These are phyloP conservation scores for Onychostruthus taczanowskii DNA, from an alignment of 2,113 vertebrate species.

Conservation along the genomic window DNA sequence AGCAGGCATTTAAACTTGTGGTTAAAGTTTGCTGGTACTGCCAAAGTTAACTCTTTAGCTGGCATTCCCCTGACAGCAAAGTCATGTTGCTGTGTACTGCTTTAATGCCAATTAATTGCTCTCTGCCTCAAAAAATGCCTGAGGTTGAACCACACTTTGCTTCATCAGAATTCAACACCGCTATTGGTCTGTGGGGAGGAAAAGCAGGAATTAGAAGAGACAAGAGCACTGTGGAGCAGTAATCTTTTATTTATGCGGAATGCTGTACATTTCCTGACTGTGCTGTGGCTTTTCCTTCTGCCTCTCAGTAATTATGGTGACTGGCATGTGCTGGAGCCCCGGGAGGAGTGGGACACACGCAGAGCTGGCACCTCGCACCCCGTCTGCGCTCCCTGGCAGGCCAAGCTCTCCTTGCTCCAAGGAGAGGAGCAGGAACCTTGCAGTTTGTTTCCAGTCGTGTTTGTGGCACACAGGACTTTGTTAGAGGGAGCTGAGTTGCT, in stretches of 20 bases:
- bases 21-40: neutral
- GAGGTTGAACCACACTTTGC: conserved; percentile 39
- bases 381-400: neutral
- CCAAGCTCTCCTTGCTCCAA: neutral
- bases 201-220: conserved; percentile 52
- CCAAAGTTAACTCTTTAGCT: neutral
- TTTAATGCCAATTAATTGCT: conserved; percentile 43
- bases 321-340: conserved; percentile 26
- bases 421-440: neutral
- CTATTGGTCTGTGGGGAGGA: conserved; percentile 32
- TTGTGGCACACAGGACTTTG: neutral
- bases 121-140: conserved; percentile 45
- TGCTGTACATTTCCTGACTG: conserved; percentile 38
- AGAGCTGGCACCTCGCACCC: neutral
- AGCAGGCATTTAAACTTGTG: neutral
- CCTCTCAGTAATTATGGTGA: conserved; percentile 40
- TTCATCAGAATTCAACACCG: conserved; percentile 46
- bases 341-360: conserved; percentile 13
- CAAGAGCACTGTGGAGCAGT: conserved; percentile 32
- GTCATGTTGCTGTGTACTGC: neutral
- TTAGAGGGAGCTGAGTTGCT: neutral
- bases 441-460: neutral
- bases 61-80: neutral
- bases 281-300: conserved; percentile 2
- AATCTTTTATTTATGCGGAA: conserved; percentile 66